Evolutionary conservation across 30 jellyfish, hydroid and myxozoan species (phyloP).

Genomic region (Mastigias papua): DNA sequence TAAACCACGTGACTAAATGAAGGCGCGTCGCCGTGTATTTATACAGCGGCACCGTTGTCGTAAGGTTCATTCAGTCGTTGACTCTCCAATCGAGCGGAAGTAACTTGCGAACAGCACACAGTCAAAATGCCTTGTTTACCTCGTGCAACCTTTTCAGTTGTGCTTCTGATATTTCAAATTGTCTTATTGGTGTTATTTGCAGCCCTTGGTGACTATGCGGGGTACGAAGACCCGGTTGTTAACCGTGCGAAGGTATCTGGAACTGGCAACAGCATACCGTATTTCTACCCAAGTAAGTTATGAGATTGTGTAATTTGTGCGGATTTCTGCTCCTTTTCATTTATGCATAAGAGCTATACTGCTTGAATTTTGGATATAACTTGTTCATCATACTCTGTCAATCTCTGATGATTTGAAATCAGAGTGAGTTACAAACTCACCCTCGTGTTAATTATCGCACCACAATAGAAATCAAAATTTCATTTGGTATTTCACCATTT

Average conservation of each 20-base stretch:
- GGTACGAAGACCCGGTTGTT: conserved; percentile 60
- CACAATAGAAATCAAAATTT: no score
- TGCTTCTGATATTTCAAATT: conserved; percentile 68
- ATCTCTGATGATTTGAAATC: no score
- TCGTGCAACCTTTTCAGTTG: conserved; percentile 57
- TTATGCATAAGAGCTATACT: no score
- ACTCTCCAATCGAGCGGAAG: background rate
- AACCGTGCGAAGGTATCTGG: background rate
- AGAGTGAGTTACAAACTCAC: no score
- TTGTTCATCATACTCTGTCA: no score
- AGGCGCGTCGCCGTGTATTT: no score
- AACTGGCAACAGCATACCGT: conserved; percentile 55
- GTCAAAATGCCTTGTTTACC: conserved; percentile 45
- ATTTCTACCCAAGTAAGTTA: conserved; percentile 77
- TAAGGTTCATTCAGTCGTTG: no score
- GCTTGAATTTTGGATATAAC: background rate
- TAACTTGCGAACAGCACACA: background rate
- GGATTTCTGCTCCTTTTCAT: no score
- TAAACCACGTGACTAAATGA: background rate
- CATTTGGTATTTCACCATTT: no score
- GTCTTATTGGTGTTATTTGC: conserved; percentile 85
- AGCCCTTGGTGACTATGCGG: conserved; percentile 75
- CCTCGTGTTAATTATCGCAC: no score
- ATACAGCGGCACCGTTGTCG: background rate
- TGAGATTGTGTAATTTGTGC: background rate